These are phyloP conservation scores for Bombyx huttoni DNA, from an alignment of 2,888 invertebrate genomes.

Conservation along the genomic window DNA sequence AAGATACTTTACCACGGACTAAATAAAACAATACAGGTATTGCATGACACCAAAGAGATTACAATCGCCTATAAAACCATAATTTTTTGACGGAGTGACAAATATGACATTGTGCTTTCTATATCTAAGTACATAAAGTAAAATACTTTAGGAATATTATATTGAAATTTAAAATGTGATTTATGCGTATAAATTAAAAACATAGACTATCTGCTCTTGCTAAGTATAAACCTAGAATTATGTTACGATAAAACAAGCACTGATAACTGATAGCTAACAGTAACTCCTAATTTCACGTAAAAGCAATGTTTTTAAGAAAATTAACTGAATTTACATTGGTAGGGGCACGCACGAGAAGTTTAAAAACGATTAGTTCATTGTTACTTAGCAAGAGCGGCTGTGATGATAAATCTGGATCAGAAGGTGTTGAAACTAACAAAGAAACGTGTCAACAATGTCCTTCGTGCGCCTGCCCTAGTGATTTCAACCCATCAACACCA, in stretches of 20 bases:
- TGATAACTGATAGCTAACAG: no score
- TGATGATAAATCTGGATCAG: conserved; percentile 3
- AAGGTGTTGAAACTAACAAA: background rate
- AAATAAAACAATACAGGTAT: no score
- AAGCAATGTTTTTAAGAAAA: background rate
- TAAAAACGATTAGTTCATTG: background rate
- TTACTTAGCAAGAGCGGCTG: background rate
- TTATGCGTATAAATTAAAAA: no score
- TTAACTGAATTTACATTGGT: background rate
- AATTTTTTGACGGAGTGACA: no score
- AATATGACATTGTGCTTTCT: no score
- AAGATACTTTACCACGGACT: no score
- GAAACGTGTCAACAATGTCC: background rate
- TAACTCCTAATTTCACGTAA: background rate
- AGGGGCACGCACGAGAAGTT: background rate
- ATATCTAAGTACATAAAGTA: no score
- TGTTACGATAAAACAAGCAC: background rate
- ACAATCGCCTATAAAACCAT: no score
- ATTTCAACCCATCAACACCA: conserved; percentile 10
- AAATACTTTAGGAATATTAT: no score
- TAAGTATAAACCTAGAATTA: background rate
- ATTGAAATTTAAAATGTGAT: no score
- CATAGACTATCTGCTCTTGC: background rate
- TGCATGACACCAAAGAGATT: no score
- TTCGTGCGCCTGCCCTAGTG: conserved; percentile 5